Evolutionary conservation across 2,797 vertebrate species (phyloP), one percentile per base, ranked within the genome.

Genomic region (Trachops cirrhosus): DNA sequence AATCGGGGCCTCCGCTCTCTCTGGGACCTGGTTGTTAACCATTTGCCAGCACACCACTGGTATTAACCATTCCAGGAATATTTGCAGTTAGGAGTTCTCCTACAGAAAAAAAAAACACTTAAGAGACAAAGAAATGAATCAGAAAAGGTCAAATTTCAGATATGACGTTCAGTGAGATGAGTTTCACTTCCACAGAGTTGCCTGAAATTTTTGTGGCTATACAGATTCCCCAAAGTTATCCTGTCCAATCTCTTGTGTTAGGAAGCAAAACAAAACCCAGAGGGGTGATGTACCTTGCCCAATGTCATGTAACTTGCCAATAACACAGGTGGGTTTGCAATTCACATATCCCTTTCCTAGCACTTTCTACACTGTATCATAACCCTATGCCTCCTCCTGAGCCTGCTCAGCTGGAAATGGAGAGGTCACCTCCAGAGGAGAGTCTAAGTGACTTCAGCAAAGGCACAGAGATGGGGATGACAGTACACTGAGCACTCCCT

Each of bases 281-380:
- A 77, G 34, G 77, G 52, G 32, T 0, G 3, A 41, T 0, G 16
- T 24, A 34, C 11, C 52, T 52, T 52, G 73, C 52, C 22, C 73
- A 9, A 86, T 29, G 64, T 10, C 68, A 48, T 12, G 21, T 10
- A 67, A 41, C 59, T 70, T 22, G 0, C 71, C 22, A 3, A 39
- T 0, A 9, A 73, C 86, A 59, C 11, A 41, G 50, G 46, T 46
- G n/a, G 32, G 52, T 48, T 84, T 32, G 1, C 6, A 26, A 14
- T 5, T 37, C n/a, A 9, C 34, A n/a, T 16, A n/a, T 75, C n/a
- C 82, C 34, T 71, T n/a, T 22, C 39, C 26, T 9, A 12, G 62
- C 24, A 29, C 22, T 46, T 57, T 44, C 39, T 15, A 62, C 16
- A 37, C 0, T 0, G 5, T 3, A 6, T 12, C 4, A 0, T 0